Percentiles rank a stretch among this genome's conserved stretches.
Conservation (phyloP, 2,113 vertebrate genomes). For the Crotophaga sulcirostris region DNA sequence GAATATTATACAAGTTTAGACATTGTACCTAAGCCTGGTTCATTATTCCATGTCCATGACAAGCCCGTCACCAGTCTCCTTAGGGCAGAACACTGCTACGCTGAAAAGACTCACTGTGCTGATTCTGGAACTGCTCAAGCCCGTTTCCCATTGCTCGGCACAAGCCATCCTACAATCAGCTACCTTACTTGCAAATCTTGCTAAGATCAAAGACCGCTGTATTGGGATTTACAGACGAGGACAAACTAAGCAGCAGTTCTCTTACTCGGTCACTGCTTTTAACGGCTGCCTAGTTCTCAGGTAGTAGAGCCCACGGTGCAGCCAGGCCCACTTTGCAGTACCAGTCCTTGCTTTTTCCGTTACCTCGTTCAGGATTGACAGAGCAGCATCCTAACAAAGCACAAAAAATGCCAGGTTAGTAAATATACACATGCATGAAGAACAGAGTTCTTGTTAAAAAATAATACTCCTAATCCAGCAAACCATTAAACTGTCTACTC, state of each 20-base stretch:
- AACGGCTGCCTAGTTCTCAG: slow-evolving; percentile 86
- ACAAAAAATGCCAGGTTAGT: neutral
- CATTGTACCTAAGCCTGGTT: neutral
- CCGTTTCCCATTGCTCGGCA: neutral
- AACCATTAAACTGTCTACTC: neutral
- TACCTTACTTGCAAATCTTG: neutral
- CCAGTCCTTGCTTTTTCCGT: slow-evolving; percentile 86
- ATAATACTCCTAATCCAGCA: neutral
- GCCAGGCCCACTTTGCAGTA: slow-evolving; percentile 95
- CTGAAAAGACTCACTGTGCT: neutral
- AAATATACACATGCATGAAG: neutral
- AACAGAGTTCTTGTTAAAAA: neutral
- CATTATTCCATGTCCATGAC: neutral
- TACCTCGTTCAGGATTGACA: slow-evolving; percentile 85
- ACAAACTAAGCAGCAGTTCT: neutral
- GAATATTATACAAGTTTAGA: neutral
- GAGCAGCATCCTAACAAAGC: slow-evolving; percentile 82
- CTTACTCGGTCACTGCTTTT: slow-evolving; percentile 91
- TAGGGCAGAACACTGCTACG: neutral
- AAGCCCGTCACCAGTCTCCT: neutral
- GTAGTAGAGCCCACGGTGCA: slow-evolving; percentile 90
- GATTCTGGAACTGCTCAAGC: neutral
- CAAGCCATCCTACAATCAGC: neutral
- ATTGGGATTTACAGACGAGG: neutral
- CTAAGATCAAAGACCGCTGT: neutral